Conservation (phyloP, 2,113 vertebrate genomes). For the Urocitellus parryii region DNA sequence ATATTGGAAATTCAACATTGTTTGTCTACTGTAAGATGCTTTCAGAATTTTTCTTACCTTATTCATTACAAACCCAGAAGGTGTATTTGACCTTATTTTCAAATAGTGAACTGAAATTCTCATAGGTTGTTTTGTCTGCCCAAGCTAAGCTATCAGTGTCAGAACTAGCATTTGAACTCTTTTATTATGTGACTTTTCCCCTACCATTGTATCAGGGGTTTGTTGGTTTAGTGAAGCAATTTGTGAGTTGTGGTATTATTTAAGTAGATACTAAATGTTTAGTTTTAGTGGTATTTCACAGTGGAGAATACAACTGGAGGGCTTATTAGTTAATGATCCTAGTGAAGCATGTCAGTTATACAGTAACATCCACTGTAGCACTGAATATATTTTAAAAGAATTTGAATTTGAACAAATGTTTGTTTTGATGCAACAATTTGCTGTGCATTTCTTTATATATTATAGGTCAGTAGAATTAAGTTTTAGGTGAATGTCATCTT, state of each 20-base stretch:
- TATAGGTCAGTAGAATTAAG: background rate
- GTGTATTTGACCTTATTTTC: background rate
- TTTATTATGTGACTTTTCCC: background rate
- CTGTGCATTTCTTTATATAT: background rate
- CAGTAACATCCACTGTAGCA: background rate
- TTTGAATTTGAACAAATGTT: background rate
- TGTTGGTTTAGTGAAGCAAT: background rate
- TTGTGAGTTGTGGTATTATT: background rate
- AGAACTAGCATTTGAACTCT: background rate
- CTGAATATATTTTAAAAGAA: background rate
- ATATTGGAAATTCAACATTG: background rate
- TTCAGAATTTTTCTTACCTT: background rate
- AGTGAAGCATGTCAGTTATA: background rate
- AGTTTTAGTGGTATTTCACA: slow-evolving; percentile 31
- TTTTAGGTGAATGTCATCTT: background rate
- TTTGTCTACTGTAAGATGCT: background rate
- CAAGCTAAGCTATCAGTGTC: background rate
- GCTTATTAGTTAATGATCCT: background rate
- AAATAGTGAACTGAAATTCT: slow-evolving; percentile 5
- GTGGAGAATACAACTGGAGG: background rate
- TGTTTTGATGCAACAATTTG: background rate
- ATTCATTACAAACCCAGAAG: background rate
- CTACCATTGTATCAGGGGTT: background rate
- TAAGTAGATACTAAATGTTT: background rate
- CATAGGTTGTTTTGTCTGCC: background rate